phyloP scores from a whole-genome alignment of 2,113 vertebrate genomes.

The Psilopsiagon aymara region DNA sequence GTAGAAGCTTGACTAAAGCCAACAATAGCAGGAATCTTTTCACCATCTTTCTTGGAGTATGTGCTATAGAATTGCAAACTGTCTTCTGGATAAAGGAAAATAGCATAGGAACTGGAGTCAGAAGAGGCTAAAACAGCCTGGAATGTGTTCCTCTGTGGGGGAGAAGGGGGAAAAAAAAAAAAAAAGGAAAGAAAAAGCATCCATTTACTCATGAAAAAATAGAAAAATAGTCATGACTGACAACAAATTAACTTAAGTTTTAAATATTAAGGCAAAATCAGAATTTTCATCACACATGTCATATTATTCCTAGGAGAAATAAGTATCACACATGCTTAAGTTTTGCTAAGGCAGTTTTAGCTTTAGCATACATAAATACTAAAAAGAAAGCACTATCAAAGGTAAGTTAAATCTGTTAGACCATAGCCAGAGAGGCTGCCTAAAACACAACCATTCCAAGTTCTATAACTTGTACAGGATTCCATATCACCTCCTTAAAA shows the following conservation, averaged over 20 bases:
- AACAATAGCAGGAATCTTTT: slow-evolving; percentile 72
- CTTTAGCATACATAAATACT: not conserved
- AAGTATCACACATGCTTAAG: not conserved
- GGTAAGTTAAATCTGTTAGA: not conserved
- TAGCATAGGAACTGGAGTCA: slow-evolving; percentile 83
- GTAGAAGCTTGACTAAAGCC: slow-evolving; percentile 87
- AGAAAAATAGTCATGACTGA: not conserved
- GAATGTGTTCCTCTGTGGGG: slow-evolving; percentile 90
- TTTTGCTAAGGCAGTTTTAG: not conserved
- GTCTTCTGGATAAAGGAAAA: slow-evolving; percentile 89
- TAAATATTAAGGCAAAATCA: not conserved
- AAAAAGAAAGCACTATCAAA: not conserved
- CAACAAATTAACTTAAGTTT: not conserved
- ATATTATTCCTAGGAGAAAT: not conserved
- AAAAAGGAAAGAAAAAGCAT: not conserved
- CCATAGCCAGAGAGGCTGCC: not conserved
- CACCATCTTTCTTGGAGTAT: slow-evolving; percentile 58
- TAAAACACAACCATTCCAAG: not conserved
- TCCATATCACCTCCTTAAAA: not conserved
- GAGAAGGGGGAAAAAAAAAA: not conserved
- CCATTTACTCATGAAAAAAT: slow-evolving; percentile 16
- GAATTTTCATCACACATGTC: not conserved
- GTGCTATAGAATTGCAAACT: slow-evolving; percentile 85
- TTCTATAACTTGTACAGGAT: not conserved
- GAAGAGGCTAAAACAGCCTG: slow-evolving; percentile 89